These are phyloP conservation scores for Xenus cinereus DNA, from an alignment of 2,113 vertebrate species.

Conservation along the genomic window DNA sequence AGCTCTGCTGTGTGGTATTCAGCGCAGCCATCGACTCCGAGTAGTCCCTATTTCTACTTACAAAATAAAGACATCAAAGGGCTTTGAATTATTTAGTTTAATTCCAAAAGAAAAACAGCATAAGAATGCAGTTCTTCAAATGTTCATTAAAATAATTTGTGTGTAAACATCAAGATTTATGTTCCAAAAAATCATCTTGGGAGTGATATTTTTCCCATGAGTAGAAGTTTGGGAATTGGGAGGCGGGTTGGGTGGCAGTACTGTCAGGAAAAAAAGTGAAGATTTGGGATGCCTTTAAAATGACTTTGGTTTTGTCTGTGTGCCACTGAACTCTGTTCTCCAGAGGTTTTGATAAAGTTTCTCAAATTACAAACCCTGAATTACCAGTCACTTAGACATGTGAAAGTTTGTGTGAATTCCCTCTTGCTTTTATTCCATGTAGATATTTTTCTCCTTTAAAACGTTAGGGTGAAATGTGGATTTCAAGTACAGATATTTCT, in stretches of 20 bases:
- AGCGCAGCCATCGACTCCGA: fast-evolving
- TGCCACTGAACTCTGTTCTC: not conserved
- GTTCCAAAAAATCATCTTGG: not conserved
- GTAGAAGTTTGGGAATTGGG: not conserved
- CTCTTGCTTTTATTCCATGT: not conserved
- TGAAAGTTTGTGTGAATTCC: not conserved
- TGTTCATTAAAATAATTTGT: not conserved
- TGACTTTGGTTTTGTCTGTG: not conserved
- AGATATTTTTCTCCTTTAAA: not conserved
- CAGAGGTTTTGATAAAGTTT: not conserved
- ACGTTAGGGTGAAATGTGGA: not conserved
- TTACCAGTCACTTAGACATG: fast-evolving
- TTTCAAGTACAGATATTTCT: not conserved
- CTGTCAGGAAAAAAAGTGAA: not conserved
- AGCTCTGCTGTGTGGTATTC: not conserved
- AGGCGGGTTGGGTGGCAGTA: not conserved
- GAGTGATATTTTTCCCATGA: not conserved
- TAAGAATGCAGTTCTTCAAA: not conserved
- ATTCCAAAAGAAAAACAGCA: not conserved
- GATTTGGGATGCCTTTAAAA: not conserved
- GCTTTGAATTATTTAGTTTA: not conserved
- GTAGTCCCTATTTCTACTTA: not conserved
- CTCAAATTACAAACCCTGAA: not conserved
- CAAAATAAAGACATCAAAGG: not conserved
- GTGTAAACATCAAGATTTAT: fast-evolving